These are phyloP conservation scores for Myiotriccus ornatus DNA, from an alignment of 2,797 vertebrate genomes.

Conservation along the genomic window DNA sequence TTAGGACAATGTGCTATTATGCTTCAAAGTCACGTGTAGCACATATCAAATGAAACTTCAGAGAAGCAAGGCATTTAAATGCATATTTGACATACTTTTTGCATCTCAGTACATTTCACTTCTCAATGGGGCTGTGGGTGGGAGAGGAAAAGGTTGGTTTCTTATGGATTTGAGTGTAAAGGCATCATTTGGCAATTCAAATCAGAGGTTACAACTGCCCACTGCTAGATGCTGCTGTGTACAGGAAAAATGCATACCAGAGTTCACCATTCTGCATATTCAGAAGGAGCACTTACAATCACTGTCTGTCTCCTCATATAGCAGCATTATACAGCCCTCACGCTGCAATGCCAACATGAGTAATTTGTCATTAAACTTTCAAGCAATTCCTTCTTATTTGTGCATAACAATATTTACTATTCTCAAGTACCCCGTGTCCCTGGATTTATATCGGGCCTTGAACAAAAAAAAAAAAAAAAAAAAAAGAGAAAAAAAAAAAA, in stretches of 20 bases:
- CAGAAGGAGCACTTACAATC: background rate
- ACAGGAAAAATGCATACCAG: background rate
- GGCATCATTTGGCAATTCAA: constrained; percentile 6
- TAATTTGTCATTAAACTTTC: background rate
- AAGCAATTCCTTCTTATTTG: background rate
- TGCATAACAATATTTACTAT: background rate
- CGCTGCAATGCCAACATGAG: background rate
- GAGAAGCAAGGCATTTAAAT: constrained; percentile 43
- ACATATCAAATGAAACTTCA: constrained; percentile 28
- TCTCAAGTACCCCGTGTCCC: background rate
- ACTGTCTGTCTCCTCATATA: background rate
- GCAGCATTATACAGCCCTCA: background rate
- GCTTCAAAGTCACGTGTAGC: constrained; percentile 52
- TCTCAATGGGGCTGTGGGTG: background rate
- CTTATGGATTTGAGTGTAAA: constrained; percentile 10
- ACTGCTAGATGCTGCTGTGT: background rate
- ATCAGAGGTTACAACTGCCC: background rate
- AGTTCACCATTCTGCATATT: background rate
- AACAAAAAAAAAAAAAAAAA: background rate
- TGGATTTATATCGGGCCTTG: background rate
- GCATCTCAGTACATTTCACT: background rate
- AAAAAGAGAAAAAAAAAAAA: background rate
- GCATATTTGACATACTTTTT: constrained; percentile 29
- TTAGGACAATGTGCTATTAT: constrained; percentile 59
- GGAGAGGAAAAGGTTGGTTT: constrained; percentile 39